Evolutionary conservation across 2,797 vertebrate genomes (phyloP).

Genomic region (Carapus acus): DNA sequence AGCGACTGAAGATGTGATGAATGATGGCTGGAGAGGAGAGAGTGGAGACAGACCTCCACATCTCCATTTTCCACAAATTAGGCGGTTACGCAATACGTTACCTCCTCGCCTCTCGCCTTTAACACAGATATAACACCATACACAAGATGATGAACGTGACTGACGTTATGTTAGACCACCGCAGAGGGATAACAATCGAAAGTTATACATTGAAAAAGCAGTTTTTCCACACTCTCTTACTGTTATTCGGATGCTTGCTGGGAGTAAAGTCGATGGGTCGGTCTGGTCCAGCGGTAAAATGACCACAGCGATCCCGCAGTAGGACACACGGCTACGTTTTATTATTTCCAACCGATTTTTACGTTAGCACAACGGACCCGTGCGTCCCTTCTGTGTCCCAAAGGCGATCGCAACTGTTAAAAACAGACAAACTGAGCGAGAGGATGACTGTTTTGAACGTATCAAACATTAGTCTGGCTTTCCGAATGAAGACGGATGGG

Average conservation of each 20-base stretch:
- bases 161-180: background rate
- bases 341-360: background rate
- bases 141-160: too few species aligned
- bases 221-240: slow-evolving; percentile 63
- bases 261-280: slow-evolving; percentile 41
- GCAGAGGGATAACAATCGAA: too few species aligned
- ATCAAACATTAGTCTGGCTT: slow-evolving; percentile 21
- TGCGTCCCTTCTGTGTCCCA: background rate
- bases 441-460: slow-evolving; percentile 13
- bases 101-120: background rate
- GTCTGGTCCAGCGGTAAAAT: slow-evolving; percentile 47
- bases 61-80: background rate
- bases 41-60: too few species aligned
- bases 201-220: too few species aligned
- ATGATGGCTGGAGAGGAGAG: too few species aligned
- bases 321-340: background rate
- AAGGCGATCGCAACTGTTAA: background rate
- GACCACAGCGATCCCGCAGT: slow-evolving; percentile 33
- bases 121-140: background rate
- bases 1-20: too few species aligned
- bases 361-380: background rate
- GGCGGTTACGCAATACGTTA: slow-evolving; percentile 2
- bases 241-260: slow-evolving; percentile 48
- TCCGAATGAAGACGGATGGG: slow-evolving; percentile 21
- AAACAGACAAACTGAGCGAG: slow-evolving; percentile 5